phyloP scores from a whole-genome alignment of 2,888 invertebrate species.

The Lordiphosa andalusiaca region DNA sequence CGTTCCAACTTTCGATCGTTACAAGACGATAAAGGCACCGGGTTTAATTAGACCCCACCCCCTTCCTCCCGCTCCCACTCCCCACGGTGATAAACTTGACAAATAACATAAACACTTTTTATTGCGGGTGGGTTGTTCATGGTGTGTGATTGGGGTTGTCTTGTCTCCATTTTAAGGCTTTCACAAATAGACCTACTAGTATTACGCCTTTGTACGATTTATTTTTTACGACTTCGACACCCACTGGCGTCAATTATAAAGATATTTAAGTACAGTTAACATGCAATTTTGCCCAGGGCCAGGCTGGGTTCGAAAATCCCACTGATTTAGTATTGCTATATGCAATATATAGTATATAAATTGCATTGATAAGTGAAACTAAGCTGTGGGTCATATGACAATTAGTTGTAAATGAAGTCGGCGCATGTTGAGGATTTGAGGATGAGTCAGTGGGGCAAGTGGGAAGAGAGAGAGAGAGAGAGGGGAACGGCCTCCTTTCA shows the following conservation, averaged over 20 bases:
- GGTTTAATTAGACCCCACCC: slow-evolving; percentile 56
- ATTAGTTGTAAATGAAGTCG: slow-evolving; percentile 74
- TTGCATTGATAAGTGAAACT: slow-evolving; percentile 37
- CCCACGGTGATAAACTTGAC: slow-evolving; percentile 62
- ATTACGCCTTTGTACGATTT: slow-evolving; percentile 53
- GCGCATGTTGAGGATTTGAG: slow-evolving; percentile 26
- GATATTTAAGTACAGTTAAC: slow-evolving; percentile 75
- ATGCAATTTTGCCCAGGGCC: slow-evolving; percentile 58
- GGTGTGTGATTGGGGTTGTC: slow-evolving; percentile 10
- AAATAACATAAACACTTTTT: slow-evolving; percentile 74
- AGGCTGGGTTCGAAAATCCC: slow-evolving; percentile 45
- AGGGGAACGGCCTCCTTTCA: slow-evolving; percentile 3
- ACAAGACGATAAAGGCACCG: slow-evolving; percentile 59
- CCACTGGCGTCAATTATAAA: slow-evolving; percentile 74
- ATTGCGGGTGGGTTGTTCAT: slow-evolving; percentile 69
- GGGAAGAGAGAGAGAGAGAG: slow-evolving; percentile 1
- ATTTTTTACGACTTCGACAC: slow-evolving; percentile 57
- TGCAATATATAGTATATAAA: slow-evolving; percentile 41
- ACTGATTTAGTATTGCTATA: slow-evolving; percentile 36
- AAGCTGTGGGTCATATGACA: slow-evolving; percentile 74
- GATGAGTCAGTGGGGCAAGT: not conserved
- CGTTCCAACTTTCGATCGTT: slow-evolving; percentile 48
- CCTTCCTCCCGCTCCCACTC: not conserved
- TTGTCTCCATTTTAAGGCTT: slow-evolving; percentile 38
- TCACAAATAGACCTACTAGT: slow-evolving; percentile 62